phyloP scores from a whole-genome alignment of 2,797 vertebrate species.

The Aldrovandia affinis region DNA sequence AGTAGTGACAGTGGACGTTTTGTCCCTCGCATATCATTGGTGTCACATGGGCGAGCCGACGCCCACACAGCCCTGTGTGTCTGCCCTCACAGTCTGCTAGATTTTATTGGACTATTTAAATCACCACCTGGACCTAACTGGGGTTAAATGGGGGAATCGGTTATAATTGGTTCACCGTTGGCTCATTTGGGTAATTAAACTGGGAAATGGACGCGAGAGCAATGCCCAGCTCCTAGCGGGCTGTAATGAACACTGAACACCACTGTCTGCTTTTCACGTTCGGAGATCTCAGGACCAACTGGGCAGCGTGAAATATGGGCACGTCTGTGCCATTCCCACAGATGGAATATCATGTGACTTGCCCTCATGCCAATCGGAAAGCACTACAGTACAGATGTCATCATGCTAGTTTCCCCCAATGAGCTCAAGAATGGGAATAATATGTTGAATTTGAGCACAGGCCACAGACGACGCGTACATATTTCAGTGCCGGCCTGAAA shows the following conservation, averaged over 20 bases:
- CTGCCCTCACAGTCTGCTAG: conserved; percentile 12
- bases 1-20: neutral
- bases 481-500: neutral
- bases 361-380: neutral
- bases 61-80: neutral
- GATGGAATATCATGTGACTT: neutral
- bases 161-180: conserved; percentile 6
- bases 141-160: neutral
- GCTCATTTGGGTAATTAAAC: conserved; percentile 17
- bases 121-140: conserved; percentile 20
- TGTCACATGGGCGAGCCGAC: neutral
- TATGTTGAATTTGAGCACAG: neutral
- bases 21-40: neutral
- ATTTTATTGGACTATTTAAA: conserved; percentile 22
- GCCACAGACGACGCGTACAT: neutral
- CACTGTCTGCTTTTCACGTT: neutral
- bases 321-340: neutral
- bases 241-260: neutral
- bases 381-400: neutral
- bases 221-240: neutral
- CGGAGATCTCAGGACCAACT: neutral
- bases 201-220: neutral
- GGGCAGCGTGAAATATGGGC: neutral
- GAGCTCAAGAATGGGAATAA: neutral
- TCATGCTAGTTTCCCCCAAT: neutral